Evolutionary conservation across 2,113 vertebrate genomes (phyloP).

Genomic region (Notiomystis cincta): DNA sequence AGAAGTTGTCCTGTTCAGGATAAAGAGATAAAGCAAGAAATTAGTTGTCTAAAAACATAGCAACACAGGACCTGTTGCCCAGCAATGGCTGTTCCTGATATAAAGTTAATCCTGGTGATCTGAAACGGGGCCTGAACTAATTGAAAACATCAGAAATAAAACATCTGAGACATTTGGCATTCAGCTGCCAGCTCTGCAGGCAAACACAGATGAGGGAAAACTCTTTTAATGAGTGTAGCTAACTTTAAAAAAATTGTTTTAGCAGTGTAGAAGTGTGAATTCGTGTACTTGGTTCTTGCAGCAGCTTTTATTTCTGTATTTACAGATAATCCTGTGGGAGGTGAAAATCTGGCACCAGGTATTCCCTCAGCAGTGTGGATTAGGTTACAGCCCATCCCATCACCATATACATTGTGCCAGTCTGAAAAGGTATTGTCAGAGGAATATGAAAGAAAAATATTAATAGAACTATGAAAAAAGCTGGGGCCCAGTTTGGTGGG

Average conservation of each 20-base stretch:
- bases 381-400: neutral
- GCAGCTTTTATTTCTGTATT: neutral
- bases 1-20: neutral
- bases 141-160: neutral
- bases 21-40: neutral
- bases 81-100: neutral
- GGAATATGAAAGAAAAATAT: neutral
- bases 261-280: neutral
- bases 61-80: neutral
- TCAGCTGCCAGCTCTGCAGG: neutral
- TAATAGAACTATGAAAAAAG: neutral
- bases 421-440: neutral
- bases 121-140: neutral
- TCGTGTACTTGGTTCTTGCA: neutral
- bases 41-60: neutral
- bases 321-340: neutral
- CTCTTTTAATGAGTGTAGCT: neutral
- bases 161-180: neutral
- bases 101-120: neutral
- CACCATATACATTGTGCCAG: neutral
- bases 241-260: neutral
- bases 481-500: neutral
- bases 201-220: neutral
- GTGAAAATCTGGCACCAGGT: neutral
- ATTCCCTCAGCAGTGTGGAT: neutral